phyloP scores from a whole-genome alignment of 2,888 invertebrate species.

The Tachina grossa region DNA sequence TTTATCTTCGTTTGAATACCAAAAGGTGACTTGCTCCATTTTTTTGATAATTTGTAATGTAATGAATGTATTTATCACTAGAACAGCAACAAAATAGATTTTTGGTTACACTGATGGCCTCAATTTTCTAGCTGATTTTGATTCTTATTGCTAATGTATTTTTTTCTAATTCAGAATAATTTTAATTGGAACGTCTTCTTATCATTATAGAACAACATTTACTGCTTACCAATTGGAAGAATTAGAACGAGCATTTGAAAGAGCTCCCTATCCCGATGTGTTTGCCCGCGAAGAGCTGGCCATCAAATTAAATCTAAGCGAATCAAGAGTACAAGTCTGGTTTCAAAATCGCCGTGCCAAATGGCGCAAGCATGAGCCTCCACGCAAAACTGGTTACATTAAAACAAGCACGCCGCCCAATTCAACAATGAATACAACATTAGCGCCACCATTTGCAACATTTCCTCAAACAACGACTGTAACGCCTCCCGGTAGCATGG shows the following conservation, averaged over 20 bases:
- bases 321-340: slow-evolving; percentile 86
- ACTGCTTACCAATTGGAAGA: slow-evolving; percentile 97
- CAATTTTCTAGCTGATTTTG: not conserved
- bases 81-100: no score
- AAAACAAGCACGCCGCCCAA: slow-evolving; percentile 88
- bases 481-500: slow-evolving; percentile 86
- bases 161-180: slow-evolving; percentile 1
- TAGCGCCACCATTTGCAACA: slow-evolving; percentile 85
- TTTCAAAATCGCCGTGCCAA: slow-evolving; percentile 92
- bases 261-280: slow-evolving; percentile 98
- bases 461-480: slow-evolving; percentile 86
- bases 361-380: slow-evolving; percentile 97
- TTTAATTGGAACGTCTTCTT: not conserved
- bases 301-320: slow-evolving; percentile 93
- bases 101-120: no score
- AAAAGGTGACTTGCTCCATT: no score
- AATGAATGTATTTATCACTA: no score
- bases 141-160: not conserved
- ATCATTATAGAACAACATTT: slow-evolving; percentile 92
- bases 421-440: slow-evolving; percentile 80
- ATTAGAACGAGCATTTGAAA: slow-evolving; percentile 95
- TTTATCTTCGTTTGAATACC: no score
- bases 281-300: slow-evolving; percentile 97
- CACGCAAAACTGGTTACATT: slow-evolving; percentile 92
- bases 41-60: no score